Evolutionary conservation across 1,140 invertebrate genomes (phyloP).

Genomic region (Ostrea edulis): DNA sequence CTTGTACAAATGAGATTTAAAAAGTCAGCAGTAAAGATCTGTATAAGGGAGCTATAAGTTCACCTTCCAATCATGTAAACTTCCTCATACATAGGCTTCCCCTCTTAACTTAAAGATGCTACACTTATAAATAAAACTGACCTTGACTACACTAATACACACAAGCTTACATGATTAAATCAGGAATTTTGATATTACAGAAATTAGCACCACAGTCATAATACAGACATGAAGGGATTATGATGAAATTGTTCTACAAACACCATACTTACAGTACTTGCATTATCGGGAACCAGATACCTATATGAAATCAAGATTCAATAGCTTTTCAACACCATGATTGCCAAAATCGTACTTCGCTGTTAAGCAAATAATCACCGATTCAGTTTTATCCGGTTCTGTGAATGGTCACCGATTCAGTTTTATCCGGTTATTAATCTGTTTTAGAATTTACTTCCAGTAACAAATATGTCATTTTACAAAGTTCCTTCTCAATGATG

Average conservation of each 20-base stretch:
- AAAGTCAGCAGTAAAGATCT: background rate
- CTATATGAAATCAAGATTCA: background rate
- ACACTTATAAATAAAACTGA: background rate
- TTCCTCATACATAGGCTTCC: background rate
- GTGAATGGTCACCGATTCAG: background rate
- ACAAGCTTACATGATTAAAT: background rate
- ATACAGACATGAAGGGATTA: background rate
- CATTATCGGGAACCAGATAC: background rate
- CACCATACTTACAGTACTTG: too few relatives aligned
- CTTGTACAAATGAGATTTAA: background rate
- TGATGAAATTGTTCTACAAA: too few relatives aligned
- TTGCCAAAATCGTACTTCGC: background rate
- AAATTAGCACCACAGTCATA: conserved; percentile 1
- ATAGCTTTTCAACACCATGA: background rate
- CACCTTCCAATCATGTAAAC: too few relatives aligned
- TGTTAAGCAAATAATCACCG: background rate
- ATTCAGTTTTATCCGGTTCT: too few relatives aligned
- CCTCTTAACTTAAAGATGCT: background rate
- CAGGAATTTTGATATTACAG: background rate
- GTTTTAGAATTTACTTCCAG: too few relatives aligned
- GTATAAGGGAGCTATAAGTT: too few relatives aligned
- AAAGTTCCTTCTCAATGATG: too few relatives aligned
- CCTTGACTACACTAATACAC: background rate
- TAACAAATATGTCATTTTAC: too few relatives aligned
- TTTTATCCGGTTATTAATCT: too few relatives aligned